These are phyloP conservation scores for Gibbula magus DNA, from an alignment of 2,888 invertebrate genomes.

Conservation along the genomic window DNA sequence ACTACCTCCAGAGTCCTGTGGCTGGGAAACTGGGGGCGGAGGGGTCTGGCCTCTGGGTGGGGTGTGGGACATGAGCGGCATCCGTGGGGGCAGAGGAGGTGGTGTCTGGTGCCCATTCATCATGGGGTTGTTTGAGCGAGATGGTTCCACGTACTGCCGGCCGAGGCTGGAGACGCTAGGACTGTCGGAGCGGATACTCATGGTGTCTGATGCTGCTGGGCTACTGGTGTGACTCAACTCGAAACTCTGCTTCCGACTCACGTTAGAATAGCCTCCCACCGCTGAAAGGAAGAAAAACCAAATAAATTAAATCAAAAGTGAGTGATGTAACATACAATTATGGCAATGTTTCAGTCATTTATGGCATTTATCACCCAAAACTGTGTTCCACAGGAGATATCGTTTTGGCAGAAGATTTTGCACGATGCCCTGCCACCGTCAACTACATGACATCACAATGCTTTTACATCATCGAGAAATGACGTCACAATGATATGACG, in stretches of 20 bases:
- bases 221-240: slow-evolving; percentile 88
- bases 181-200: slow-evolving; percentile 79
- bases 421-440: too few relatives aligned
- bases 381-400: too few relatives aligned
- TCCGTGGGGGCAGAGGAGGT: slow-evolving; percentile 75
- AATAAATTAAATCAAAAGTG: too few relatives aligned
- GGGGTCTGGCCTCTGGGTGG: slow-evolving; percentile 50
- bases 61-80: slow-evolving; percentile 47
- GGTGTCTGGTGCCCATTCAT: slow-evolving; percentile 76
- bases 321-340: too few relatives aligned
- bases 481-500: too few relatives aligned
- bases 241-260: slow-evolving; percentile 90
- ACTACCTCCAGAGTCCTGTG: slow-evolving; percentile 13
- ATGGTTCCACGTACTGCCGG: slow-evolving; percentile 25
- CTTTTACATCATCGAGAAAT: too few relatives aligned
- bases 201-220: slow-evolving; percentile 90
- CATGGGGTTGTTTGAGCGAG: slow-evolving; percentile 23
- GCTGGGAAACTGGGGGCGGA: slow-evolving; percentile 45
- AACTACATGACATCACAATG: too few relatives aligned
- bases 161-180: slow-evolving; percentile 47
- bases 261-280: slow-evolving; percentile 54
- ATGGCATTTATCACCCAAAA: too few relatives aligned
- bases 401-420: too few relatives aligned
- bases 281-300: neutral
- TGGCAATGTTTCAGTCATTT: too few relatives aligned